Evolutionary conservation across 92 coral and sea anemone species (phyloP).

Genomic region (Umimayanthus kanabou): DNA sequence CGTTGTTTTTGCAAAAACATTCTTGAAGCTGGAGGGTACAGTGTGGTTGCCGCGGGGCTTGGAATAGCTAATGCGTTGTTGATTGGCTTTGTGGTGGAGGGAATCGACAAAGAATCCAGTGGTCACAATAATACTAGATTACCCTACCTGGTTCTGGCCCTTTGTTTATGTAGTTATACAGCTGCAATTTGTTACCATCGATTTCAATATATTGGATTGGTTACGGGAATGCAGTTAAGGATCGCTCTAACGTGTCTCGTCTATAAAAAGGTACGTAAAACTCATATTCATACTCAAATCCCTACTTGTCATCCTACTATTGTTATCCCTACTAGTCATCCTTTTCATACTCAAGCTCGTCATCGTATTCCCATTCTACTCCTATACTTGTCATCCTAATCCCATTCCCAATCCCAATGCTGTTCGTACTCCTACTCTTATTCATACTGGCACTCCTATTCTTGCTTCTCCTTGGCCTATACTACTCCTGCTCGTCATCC

Average conservation of each 20-base stretch:
- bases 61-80: constrained; percentile 9
- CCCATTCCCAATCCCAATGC: no score
- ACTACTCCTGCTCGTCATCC: no score
- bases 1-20: not conserved
- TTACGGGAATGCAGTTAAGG: constrained; percentile 20
- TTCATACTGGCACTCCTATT: no score
- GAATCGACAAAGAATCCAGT: not conserved
- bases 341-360: not conserved
- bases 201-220: not conserved
- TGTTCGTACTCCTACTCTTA: no score
- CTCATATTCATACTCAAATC: not conserved
- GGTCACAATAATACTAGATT: not conserved
- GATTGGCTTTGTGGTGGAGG: constrained; percentile 9
- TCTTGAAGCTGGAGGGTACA: not conserved
- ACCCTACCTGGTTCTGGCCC: constrained; percentile 5
- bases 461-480: no score
- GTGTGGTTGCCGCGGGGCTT: not conserved
- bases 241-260: constrained; percentile 22
- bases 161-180: not conserved
- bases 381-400: no score
- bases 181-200: constrained; percentile 2
- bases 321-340: no score
- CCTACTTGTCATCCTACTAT: not conserved
- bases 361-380: no score
- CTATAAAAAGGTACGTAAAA: constrained; percentile 7